Base-by-base conservation (phyloP, 2,113 vertebrate species). In the Galbula dea region DNA sequence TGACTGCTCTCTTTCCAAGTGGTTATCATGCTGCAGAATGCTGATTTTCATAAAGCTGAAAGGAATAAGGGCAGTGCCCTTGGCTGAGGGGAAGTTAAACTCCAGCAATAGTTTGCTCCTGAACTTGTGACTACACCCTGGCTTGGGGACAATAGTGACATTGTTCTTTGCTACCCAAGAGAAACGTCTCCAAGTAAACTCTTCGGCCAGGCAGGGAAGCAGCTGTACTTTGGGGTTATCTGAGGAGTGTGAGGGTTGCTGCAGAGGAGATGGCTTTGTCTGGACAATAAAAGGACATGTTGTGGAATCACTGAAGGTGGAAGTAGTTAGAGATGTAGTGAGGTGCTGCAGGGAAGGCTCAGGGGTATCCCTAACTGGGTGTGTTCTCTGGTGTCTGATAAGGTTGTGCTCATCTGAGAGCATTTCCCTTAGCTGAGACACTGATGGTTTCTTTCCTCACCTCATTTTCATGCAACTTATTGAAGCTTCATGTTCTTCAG, bases 321-420 rank as follows among this genome's bases (percentile, higher is more conserved):
- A 79, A 7, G 23, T 48, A 22, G 59, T 0, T 51, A 12, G 61
- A 21, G 88, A 21, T 14, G 55, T 8, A 69, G 23, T 8, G 63
- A 72, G 58, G 34, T 11, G 52, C 79, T 51, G 58, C 8, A 32
- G 21, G 48, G 66, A 45, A 22, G 58, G 78, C 8, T 21, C 27
- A 0, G 0, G 2, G 43, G 12, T 15, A 20, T 36, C 48, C 59
- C 30, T 36, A 5, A 3, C 0, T 2, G 19, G 10, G 63, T 6
- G 37, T 80, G 52, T 63, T 85, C 80, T 72, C 85, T 39, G 37
- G 13, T 81, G 80, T 26, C 71, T 52, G 49, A 8, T n/a, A 23
- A 30, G 36, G 65, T 32, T 82, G 54, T 85, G 85, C 66, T 86
- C 76, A 34, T 69, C 89, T 34, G 36, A 10, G 1, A 63, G 76